Evolutionary conservation across 1,140 invertebrate species (phyloP), one percentile per base, ranked within the genome.

Genomic region (Platorchestia sp.): DNA sequence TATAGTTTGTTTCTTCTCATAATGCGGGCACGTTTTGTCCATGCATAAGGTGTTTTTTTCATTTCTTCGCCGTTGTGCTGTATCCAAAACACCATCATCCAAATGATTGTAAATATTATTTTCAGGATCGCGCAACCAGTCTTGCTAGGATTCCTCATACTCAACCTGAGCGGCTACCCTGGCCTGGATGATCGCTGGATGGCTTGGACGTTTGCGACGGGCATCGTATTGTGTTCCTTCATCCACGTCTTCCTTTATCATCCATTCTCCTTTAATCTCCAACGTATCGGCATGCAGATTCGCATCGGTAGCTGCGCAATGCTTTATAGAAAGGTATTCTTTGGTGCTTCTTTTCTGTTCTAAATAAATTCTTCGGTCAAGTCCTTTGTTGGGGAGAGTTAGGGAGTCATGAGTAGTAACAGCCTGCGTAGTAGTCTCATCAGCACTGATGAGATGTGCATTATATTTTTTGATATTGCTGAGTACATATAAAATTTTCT

Each of bases 201-300:
- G 91, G 47, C 7, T n/a, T 93, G 91, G 91, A 44, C 40, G 43
- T 93, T 93, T n/a, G 91, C 91, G 5, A 93, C 91, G 6, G 98
- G 97, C 36, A 98, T 99, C 44, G 98, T 98, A 59, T 95, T 98
- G 1, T 98, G 98, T 96, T 98, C 98, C 19, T 97, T 98, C 0
- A 96, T 98, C 86, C 98, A 98, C 96, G 98, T 98, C 16, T 97
- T 99, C 47, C 97, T 98, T 0, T 97, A 98, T 96, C 98, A 99
- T 97, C 98, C 98, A 7, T 98, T 98, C 96, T 98, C 99, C 97
- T 98, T 99, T 97, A 98, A 97, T 93, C 98, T 98, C 44, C 97
- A 98, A 95, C 96, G 96, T 59, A 96, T 96, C 22, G 97, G 97
- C 43, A 98, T 98, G 97, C 96, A 97, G 96, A 97, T 98, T 86